Percentiles rank a stretch among this genome's conserved stretches.
phyloP scores from a whole-genome alignment of 2,113 vertebrate genomes.

The Empidonax alnorum region DNA sequence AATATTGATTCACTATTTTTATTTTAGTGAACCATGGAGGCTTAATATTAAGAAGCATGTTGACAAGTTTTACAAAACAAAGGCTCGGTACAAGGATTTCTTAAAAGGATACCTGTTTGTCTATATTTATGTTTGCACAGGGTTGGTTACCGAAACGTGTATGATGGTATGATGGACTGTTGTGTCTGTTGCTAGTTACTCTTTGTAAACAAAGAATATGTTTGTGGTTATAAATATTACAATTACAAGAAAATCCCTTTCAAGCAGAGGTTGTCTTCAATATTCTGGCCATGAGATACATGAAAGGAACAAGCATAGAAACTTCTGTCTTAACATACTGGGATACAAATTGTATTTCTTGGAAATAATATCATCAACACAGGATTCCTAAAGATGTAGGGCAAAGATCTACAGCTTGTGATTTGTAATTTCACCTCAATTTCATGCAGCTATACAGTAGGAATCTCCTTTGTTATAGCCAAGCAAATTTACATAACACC shows the following conservation, averaged over 20 bases:
- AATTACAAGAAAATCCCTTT: background rate
- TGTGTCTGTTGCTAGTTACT: background rate
- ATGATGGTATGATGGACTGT: background rate
- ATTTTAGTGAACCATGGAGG: background rate
- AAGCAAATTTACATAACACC: background rate
- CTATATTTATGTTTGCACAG: background rate
- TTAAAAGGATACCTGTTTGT: background rate
- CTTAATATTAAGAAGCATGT: background rate
- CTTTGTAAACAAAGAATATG: background rate
- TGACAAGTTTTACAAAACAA: background rate
- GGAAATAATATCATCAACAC: background rate
- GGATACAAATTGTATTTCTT: background rate
- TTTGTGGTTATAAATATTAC: background rate
- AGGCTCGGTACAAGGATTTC: background rate
- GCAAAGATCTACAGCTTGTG: background rate
- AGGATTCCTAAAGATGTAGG: background rate
- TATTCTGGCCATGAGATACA: fast-evolving
- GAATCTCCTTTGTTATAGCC: background rate
- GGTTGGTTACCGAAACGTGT: background rate
- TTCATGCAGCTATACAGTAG: background rate
- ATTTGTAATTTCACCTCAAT: background rate
- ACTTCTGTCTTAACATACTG: background rate
- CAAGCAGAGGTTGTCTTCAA: background rate
- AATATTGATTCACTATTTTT: background rate
- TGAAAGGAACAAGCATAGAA: background rate